These are phyloP conservation scores for Bovichtus diacanthus DNA, from an alignment of 2,797 vertebrate species.

Conservation along the genomic window DNA sequence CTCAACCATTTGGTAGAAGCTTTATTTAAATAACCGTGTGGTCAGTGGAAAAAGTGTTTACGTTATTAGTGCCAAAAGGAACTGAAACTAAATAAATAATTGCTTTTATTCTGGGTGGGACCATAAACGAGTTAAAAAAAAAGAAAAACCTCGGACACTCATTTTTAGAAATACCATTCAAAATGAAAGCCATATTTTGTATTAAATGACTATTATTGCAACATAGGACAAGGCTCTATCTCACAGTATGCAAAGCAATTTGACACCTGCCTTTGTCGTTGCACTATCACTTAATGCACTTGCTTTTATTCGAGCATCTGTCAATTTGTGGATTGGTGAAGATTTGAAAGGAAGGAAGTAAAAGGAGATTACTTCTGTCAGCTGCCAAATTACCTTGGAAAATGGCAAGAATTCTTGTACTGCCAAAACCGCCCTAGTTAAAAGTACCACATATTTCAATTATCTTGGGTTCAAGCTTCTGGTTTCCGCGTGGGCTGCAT, in stretches of 20 bases:
- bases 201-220: neutral
- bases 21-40: neutral
- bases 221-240: neutral
- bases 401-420: conserved; percentile 70
- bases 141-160: too few species aligned
- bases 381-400: conserved; percentile 73
- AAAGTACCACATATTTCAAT: conserved; percentile 76
- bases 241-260: neutral
- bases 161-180: neutral
- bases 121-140: neutral
- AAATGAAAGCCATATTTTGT: neutral
- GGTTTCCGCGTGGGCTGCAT: conserved; percentile 85
- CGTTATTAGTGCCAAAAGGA: neutral
- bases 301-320: conserved; percentile 46
- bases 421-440: conserved; percentile 72
- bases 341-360: conserved; percentile 63
- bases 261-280: neutral
- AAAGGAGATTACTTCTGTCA: conserved; percentile 63
- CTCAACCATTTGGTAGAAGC: neutral
- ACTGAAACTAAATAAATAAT: neutral
- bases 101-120: neutral
- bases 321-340: conserved; percentile 44
- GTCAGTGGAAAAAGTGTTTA: neutral
- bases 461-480: conserved; percentile 62
- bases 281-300: conserved; percentile 2